These are phyloP conservation scores for Hapalemur alaotrensis DNA, from an alignment of 2,797 vertebrate species.

Conservation along the genomic window DNA sequence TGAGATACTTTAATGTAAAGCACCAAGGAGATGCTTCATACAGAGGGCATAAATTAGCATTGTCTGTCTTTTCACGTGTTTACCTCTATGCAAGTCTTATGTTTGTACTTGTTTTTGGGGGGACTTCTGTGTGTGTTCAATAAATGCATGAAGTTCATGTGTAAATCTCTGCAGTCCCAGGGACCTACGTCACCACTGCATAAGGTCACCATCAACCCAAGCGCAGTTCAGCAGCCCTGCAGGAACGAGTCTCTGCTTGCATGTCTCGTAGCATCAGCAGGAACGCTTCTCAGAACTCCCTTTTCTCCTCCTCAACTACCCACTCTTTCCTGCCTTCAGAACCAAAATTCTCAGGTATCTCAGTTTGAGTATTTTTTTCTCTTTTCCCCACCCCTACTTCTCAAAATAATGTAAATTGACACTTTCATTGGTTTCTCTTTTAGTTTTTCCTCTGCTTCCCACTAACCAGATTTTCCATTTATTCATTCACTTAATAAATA, in stretches of 20 bases:
- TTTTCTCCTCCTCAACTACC: not conserved
- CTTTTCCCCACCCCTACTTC: not conserved
- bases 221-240: not conserved
- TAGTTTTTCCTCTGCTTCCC: not conserved
- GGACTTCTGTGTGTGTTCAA: not conserved
- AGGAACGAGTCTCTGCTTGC: not conserved
- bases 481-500: conserved; percentile 4
- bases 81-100: not conserved
- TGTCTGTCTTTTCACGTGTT: not conserved
- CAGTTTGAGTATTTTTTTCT: not conserved
- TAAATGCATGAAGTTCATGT: not conserved
- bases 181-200: not conserved
- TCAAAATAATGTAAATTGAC: not conserved
- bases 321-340: not conserved
- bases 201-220: not conserved
- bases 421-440: not conserved
- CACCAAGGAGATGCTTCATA: not conserved
- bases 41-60: not conserved
- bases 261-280: not conserved
- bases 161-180: not conserved
- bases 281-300: not conserved
- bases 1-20: not conserved
- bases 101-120: not conserved
- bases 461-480: conserved; percentile 18
- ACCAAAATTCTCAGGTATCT: not conserved